Percentiles rank a stretch among this genome's conserved stretches.
These are phyloP conservation scores for Cyprinus carpio DNA, from an alignment of 2,113 vertebrate species.

Conservation along the genomic window DNA sequence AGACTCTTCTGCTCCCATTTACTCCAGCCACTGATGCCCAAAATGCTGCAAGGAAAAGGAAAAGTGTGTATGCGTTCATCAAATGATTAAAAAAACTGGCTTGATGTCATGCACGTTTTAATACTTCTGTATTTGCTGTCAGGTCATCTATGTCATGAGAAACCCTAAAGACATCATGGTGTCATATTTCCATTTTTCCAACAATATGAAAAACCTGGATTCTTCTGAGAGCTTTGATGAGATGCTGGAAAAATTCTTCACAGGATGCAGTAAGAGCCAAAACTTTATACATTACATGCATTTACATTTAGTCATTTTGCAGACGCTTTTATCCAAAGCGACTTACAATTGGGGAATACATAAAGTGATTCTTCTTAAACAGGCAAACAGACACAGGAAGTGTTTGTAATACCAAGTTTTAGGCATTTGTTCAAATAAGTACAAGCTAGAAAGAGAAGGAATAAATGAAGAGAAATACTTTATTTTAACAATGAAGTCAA, in stretches of 20 bases:
- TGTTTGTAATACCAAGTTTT: too few relatives aligned
- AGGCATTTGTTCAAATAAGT: too few relatives aligned
- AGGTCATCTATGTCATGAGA: conserved; percentile 73
- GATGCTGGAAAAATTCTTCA: conserved; percentile 55
- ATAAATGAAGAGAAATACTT: too few relatives aligned
- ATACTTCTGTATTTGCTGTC: conserved; percentile 1
- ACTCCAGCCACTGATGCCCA: conserved; percentile 46
- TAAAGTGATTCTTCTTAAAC: too few relatives aligned
- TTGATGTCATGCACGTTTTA: not conserved
- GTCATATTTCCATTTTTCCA: conserved; percentile 71
- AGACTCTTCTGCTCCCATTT: conserved; percentile 62
- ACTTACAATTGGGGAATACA: too few relatives aligned
- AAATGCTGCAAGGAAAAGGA: conserved; percentile 34
- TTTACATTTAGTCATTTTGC: too few relatives aligned
- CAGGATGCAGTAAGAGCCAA: conserved; percentile 50
- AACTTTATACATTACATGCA: too few relatives aligned
- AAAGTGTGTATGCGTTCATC: conserved; percentile 38
- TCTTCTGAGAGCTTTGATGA: conserved; percentile 38
- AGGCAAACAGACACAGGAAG: too few relatives aligned
- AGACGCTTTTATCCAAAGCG: too few relatives aligned
- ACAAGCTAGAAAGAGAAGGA: too few relatives aligned
- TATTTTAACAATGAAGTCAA: too few relatives aligned
- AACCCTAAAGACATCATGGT: conserved; percentile 74
- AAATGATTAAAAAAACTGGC: not conserved
- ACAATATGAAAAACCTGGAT: conserved; percentile 49